Conservation (phyloP, 2,888 invertebrate genomes). For the Acronicta leporina region DNA sequence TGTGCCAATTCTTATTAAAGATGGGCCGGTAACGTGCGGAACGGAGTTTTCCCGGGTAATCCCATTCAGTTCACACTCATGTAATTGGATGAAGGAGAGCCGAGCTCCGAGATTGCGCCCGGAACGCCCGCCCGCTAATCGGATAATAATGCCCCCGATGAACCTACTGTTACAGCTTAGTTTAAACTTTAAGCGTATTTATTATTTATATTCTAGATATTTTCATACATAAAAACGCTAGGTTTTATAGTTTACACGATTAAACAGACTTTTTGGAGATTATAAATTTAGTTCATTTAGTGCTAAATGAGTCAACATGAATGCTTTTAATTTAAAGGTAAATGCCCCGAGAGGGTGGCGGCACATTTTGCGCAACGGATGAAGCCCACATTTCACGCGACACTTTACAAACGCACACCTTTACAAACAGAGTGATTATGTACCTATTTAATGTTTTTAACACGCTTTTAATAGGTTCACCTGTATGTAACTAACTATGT, state of each 20-base stretch:
- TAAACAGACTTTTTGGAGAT: slow-evolving; percentile 18
- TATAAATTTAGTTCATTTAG: slow-evolving; percentile 51
- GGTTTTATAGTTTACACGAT: slow-evolving; percentile 1
- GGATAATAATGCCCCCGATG: slow-evolving; percentile 80
- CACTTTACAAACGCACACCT: slow-evolving; percentile 43
- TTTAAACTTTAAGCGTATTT: slow-evolving; percentile 57
- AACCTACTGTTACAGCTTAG: slow-evolving; percentile 63
- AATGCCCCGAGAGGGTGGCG: slow-evolving; percentile 54
- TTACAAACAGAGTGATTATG: slow-evolving; percentile 33
- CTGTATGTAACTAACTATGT: too few species aligned
- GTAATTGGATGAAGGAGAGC: slow-evolving; percentile 86
- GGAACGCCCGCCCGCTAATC: slow-evolving; percentile 80
- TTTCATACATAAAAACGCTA: slow-evolving; percentile 19
- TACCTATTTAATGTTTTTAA: too few species aligned
- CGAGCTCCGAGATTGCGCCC: slow-evolving; percentile 78
- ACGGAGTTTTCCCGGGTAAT: slow-evolving; percentile 74
- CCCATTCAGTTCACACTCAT: slow-evolving; percentile 83
- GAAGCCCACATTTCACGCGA: slow-evolving; percentile 37
- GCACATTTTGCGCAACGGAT: slow-evolving; percentile 45
- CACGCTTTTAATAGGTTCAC: too few species aligned
- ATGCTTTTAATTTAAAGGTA: slow-evolving; percentile 62
- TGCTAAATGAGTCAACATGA: slow-evolving; percentile 49
- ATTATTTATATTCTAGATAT: slow-evolving; percentile 22
- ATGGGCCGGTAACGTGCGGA: slow-evolving; percentile 62
- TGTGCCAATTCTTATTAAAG: slow-evolving; percentile 54